A percentile compares a stretch with the other conserved stretches of the same genome.
Evolutionary conservation across 2,113 vertebrate genomes (phyloP).

Genomic region (Tursiops truncatus): DNA sequence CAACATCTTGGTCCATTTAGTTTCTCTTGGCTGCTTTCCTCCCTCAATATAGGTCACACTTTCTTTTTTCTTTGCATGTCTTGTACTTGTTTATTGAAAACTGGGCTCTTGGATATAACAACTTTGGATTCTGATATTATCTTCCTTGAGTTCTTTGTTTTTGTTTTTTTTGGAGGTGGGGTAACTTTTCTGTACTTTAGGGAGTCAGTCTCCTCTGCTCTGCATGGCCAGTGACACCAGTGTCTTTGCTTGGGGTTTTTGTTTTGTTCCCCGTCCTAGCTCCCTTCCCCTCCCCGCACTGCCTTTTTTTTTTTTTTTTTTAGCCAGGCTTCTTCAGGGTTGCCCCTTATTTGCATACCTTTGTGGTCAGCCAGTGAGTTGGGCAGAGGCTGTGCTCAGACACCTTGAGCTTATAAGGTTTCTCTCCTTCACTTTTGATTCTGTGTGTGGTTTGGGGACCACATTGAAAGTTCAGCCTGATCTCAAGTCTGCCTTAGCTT

Average conservation of each 20-base stretch:
- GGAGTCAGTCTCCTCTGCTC: neutral
- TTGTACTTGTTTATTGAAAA: neutral
- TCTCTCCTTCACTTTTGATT: neutral
- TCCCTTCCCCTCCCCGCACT: too few relatives aligned
- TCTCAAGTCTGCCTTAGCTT: neutral
- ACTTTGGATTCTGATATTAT: neutral
- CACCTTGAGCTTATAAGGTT: neutral
- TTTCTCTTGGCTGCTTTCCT: neutral
- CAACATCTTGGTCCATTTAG: neutral
- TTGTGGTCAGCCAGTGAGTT: neutral
- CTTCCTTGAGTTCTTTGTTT: neutral
- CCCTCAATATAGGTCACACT: neutral
- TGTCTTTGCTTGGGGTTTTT: neutral
- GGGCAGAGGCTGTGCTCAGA: neutral
- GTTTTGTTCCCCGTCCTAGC: neutral
- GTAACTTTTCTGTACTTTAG: neutral
- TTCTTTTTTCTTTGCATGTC: neutral
- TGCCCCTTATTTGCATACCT: neutral
- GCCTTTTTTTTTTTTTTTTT: neutral
- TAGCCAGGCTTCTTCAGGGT: neutral
- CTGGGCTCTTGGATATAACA: neutral
- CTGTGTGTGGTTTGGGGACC: neutral
- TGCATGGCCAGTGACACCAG: neutral
- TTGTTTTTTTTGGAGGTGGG: neutral
- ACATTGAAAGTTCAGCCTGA: neutral